phyloP scores from a whole-genome alignment of 2,113 vertebrate species.

The Chaetops frenatus region DNA sequence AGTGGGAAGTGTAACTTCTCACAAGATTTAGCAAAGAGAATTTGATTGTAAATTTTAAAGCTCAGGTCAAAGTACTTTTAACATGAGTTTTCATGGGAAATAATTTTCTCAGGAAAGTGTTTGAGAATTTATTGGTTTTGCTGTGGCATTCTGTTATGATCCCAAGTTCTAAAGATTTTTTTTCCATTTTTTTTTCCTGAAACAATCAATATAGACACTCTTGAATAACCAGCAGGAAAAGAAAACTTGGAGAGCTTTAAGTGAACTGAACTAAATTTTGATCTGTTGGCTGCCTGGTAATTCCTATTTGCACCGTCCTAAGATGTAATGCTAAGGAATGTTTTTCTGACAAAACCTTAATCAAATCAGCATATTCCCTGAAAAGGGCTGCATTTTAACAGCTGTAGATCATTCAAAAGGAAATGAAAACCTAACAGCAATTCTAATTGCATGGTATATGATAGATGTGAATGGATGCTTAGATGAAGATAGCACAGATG shows the following conservation, averaged over 20 bases:
- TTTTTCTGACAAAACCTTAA: not conserved
- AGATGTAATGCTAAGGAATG: not conserved
- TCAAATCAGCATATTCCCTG: not conserved
- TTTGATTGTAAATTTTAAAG: not conserved
- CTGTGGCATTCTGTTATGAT: not conserved
- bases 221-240: not conserved
- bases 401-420: constrained; percentile 5
- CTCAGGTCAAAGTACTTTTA: not conserved
- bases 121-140: not conserved
- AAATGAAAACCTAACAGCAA: not conserved
- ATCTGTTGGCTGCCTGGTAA: not conserved
- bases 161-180: not conserved
- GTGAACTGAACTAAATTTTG: not conserved
- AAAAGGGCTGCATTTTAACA: not conserved
- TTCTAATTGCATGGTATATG: not conserved
- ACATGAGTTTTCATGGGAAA: not conserved
- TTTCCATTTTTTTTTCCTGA: not conserved
- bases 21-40: not conserved
- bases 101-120: not conserved
- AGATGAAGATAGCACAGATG: not conserved
- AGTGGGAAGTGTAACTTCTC: not conserved
- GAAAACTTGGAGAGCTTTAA: not conserved
- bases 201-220: not conserved
- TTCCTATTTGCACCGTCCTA: not conserved
- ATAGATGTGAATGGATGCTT: not conserved